A percentile compares a stretch with the other conserved stretches of the same genome.
Conservation (phyloP, 2,113 vertebrate genomes). For the Sphyrna mokarran region DNA sequence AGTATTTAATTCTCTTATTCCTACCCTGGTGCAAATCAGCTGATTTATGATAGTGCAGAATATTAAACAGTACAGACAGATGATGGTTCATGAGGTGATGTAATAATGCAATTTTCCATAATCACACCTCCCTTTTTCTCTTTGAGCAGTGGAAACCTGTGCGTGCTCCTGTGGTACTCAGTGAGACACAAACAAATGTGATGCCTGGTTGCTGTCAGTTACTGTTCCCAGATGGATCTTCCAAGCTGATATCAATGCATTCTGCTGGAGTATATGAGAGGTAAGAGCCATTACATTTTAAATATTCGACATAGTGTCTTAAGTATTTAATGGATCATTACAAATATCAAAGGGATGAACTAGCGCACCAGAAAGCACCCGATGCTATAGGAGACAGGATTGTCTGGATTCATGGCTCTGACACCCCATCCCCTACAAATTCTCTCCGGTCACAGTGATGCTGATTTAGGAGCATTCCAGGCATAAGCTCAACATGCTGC, state of each 20-base stretch:
- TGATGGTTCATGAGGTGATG: not conserved
- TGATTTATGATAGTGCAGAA: not conserved
- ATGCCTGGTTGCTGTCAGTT: slow-evolving; percentile 56
- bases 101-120: not conserved
- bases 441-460: not conserved
- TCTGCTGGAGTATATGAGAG: slow-evolving; percentile 55
- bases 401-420: not conserved
- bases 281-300: slow-evolving; percentile 47
- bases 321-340: too few relatives aligned
- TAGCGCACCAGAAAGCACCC: not conserved
- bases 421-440: not conserved
- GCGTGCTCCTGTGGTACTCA: not conserved
- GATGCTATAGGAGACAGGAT: not conserved
- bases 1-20: not conserved
- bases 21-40: not conserved
- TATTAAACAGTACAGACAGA: not conserved
- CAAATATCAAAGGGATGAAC: too few relatives aligned
- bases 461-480: not conserved
- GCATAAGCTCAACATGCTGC: too few relatives aligned
- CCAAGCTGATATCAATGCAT: slow-evolving; percentile 53
- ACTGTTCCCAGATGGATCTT: slow-evolving; percentile 51
- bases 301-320: too few relatives aligned
- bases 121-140: not conserved
- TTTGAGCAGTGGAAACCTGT: not conserved
- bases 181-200: slow-evolving; percentile 39